Percentiles rank a stretch among this genome's conserved stretches.
Conservation (phyloP, 2,113 vertebrate genomes). For the Ophthalmolycus amberensis region DNA sequence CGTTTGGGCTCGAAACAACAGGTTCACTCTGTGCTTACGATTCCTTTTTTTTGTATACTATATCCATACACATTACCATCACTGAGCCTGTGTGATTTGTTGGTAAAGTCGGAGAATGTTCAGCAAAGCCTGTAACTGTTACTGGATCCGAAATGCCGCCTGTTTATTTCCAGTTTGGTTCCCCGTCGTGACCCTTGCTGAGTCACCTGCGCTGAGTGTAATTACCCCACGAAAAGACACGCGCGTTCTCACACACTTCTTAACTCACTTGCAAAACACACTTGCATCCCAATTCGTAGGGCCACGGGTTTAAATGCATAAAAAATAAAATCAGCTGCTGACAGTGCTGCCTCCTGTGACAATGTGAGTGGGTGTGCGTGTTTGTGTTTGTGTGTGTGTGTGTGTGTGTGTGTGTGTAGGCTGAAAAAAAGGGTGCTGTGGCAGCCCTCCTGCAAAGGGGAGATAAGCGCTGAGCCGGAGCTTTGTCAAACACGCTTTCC, state of each 20-base stretch:
- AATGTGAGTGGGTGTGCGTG: slow-evolving; percentile 26
- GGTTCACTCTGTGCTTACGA: slow-evolving; percentile 50
- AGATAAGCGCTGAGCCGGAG: slow-evolving; percentile 75
- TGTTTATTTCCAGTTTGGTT: slow-evolving; percentile 44
- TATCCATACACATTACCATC: slow-evolving; percentile 28
- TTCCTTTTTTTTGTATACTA: slow-evolving; percentile 19
- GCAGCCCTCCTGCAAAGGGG: slow-evolving; percentile 68
- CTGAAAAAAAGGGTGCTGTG: slow-evolving; percentile 27
- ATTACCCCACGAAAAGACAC: slow-evolving; percentile 24
- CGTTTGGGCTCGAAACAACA: slow-evolving; percentile 47
- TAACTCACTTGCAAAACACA: slow-evolving; percentile 36
- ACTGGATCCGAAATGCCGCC: slow-evolving; percentile 10
- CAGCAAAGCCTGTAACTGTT: not conserved
- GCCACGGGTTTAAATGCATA: slow-evolving; percentile 58
- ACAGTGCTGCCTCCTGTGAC: slow-evolving; percentile 51
- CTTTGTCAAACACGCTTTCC: slow-evolving; percentile 54
- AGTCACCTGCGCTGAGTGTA: slow-evolving; percentile 24
- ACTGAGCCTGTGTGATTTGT: slow-evolving; percentile 18
- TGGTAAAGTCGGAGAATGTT: slow-evolving; percentile 3
- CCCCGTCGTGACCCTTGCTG: slow-evolving; percentile 30
- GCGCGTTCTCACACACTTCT: slow-evolving; percentile 5
- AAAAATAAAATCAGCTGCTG: slow-evolving; percentile 66
- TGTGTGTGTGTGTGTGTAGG: slow-evolving; percentile 14
- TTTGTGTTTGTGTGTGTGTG: slow-evolving; percentile 38
- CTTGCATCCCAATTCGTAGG: slow-evolving; percentile 16